These are phyloP conservation scores for Sussaba pulchella DNA, from an alignment of 2,888 invertebrate genomes.

Conservation along the genomic window DNA sequence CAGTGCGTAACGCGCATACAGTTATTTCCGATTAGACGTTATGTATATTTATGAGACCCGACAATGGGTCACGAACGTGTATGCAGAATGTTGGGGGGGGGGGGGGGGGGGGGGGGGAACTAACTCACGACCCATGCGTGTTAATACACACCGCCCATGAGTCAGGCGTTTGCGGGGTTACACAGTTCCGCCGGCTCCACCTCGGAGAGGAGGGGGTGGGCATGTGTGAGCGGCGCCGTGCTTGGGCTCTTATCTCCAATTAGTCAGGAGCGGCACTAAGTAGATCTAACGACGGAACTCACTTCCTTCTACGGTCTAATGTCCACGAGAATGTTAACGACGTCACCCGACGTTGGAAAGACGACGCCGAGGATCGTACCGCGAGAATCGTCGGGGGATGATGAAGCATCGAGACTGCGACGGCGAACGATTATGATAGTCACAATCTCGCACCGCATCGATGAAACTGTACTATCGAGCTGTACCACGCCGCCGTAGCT, in stretches of 20 bases:
- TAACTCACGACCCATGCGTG: not conserved
- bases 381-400: not conserved
- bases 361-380: not conserved
- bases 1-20: conserved; percentile 24
- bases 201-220: too few relatives aligned
- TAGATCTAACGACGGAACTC: conserved; percentile 76
- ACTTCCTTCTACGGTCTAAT: conserved; percentile 70
- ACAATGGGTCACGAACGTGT: conserved; percentile 47
- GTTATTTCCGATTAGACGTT: conserved; percentile 36
- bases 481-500: not conserved
- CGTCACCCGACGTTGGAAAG: not conserved
- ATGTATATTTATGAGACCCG: not conserved
- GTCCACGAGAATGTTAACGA: not conserved
- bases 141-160: too few relatives aligned
- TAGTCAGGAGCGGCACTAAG: conserved; percentile 73
- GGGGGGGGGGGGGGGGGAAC: not conserved
- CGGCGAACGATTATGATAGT: too few relatives aligned
- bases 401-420: not conserved
- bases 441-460: too few relatives aligned
- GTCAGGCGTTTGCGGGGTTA: not conserved
- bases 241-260: conserved; percentile 74
- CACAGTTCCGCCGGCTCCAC: conserved; percentile 5
- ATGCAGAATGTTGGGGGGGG: not conserved
- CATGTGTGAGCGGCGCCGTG: conserved; percentile 18
- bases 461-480: too few relatives aligned